Base-by-base conservation (phyloP, 2,113 vertebrate species). In the Aramus guarauna region DNA sequence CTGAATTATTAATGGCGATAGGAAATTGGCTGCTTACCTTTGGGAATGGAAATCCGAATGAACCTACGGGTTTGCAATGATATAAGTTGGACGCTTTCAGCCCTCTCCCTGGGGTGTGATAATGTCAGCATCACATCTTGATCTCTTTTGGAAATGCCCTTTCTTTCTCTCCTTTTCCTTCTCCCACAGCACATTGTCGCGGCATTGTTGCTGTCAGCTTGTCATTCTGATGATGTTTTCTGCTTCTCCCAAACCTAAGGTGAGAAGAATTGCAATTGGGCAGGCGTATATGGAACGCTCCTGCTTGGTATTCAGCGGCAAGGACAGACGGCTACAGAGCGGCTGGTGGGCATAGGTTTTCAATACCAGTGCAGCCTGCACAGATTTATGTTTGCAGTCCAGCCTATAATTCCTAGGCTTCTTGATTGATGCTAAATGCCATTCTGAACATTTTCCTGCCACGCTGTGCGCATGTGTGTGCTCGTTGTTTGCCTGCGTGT, bases 1-100 rank as follows among this genome's bases (percentile, higher is more conserved):
- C 60, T 94, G 80, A 89, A 81, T 90, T 93, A 90, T 85, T 85
- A 10, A 29, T 50, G 66, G 60, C 59, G 56, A 86, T 78, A 88
- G 72, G 63, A 97, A 94, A 80, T 43, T 66, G 41, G 24, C 36
- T 63, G 79, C 83, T 97, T 72, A 68, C 84, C 21, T 92, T 66
- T 71, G 73, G 85, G 90, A 95, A 58, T 53, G 50, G 80, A 76
- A 86, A 77, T 43, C 16, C 43, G 64, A 88, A 52, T 41, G 34
- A 91, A 90, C 47, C 2, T 45, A 18, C 6, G 15, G 12, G 79
- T 96, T 91, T 83, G 39, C 91, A 96, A 80, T 21, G 0, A 83
- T 91, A 30, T 64, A 74, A 75, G 5, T 29, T 26, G 22, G 8
- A 37, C 19, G 50, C 45, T 72, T 96, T 90, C 47, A 26, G 8